Evolutionary conservation across 2,797 vertebrate species (phyloP).

Genomic region (Chrosomus eos): DNA sequence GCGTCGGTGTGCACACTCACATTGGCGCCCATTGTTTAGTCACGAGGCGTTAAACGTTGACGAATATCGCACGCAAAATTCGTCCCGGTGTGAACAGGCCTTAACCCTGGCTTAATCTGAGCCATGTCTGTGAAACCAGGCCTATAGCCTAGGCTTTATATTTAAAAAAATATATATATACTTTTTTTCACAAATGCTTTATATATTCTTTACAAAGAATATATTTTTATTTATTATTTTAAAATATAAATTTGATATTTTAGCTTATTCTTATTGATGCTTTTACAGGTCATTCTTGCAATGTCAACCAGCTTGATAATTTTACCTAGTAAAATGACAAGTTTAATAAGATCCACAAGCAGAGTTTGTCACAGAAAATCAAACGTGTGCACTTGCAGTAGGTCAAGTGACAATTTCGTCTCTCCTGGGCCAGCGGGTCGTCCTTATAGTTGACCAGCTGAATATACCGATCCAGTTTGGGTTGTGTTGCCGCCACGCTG

Average conservation of each 20-base stretch:
- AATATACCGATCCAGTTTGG: slow-evolving; percentile 1
- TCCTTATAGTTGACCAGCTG: slow-evolving; percentile 1
- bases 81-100: too few relatives aligned
- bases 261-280: background rate
- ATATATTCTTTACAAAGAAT: background rate
- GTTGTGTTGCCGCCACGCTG: slow-evolving; percentile 14
- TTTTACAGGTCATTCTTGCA: background rate
- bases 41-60: too few relatives aligned
- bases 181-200: too few relatives aligned
- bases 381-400: background rate
- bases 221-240: too few relatives aligned
- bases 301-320: background rate
- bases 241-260: too few relatives aligned
- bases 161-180: background rate
- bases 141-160: too few relatives aligned
- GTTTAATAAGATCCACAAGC: background rate
- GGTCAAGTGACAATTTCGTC: background rate
- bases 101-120: too few relatives aligned
- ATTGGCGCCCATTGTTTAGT: too few relatives aligned
- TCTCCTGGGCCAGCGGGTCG: background rate
- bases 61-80: too few relatives aligned
- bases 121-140: too few relatives aligned
- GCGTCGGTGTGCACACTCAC: too few relatives aligned
- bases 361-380: background rate
- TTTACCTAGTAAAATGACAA: background rate